phyloP scores from a whole-genome alignment of 2,113 vertebrate genomes.

The Tetrao urogallus region DNA sequence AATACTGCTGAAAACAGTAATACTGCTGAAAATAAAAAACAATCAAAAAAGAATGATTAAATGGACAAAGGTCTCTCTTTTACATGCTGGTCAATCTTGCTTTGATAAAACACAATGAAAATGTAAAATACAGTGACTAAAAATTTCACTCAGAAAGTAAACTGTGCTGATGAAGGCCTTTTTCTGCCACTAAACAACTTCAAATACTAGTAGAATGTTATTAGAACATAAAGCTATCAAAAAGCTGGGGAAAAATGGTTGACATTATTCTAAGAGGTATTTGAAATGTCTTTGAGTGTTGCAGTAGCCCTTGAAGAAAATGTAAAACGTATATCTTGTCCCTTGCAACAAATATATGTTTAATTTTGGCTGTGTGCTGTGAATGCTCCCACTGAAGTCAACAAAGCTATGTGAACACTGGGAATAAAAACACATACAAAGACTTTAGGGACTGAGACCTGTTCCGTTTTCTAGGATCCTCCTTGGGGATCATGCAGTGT shows the following conservation, averaged over 20 bases:
- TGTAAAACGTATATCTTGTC: neutral
- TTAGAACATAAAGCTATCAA: neutral
- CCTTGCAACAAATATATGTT: neutral
- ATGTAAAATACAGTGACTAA: neutral
- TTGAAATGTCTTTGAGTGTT: neutral
- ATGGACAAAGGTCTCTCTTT: neutral
- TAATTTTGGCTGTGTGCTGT: neutral
- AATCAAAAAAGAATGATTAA: neutral
- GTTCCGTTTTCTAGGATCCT: neutral
- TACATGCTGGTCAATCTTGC: neutral
- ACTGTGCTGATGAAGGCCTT: neutral
- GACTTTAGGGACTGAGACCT: neutral
- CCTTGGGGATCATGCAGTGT: neutral
- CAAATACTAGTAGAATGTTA: neutral
- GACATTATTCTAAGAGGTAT: neutral
- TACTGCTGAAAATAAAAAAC: neutral
- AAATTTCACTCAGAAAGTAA: neutral
- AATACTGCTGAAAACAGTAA: neutral
- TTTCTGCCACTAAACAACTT: neutral
- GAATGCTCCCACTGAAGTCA: neutral
- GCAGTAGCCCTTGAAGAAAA: neutral
- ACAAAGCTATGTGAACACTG: neutral
- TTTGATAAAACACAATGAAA: constrained; percentile 7
- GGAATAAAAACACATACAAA: neutral
- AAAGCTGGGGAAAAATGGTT: neutral